These are phyloP conservation scores for Bombycilla garrulus DNA, from an alignment of 2,113 vertebrate genomes.

Conservation along the genomic window DNA sequence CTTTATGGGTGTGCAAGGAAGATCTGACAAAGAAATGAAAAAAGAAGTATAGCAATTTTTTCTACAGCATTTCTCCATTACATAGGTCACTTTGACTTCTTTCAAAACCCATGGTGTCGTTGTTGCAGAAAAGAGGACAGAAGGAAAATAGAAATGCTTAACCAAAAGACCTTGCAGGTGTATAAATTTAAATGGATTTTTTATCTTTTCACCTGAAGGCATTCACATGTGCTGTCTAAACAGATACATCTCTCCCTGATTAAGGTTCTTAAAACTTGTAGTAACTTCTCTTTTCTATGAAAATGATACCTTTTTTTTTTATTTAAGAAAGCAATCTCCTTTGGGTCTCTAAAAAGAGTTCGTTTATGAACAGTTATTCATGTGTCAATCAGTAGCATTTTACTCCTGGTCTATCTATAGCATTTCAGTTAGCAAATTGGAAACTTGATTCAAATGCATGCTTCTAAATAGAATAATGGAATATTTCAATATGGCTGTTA, in stretches of 20 bases:
- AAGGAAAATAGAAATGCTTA: not conserved
- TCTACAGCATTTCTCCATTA: not conserved
- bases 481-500: not conserved
- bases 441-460: not conserved
- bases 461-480: not conserved
- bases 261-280: not conserved
- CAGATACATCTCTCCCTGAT: not conserved
- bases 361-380: not conserved
- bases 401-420: not conserved
- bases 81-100: not conserved
- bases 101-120: not conserved
- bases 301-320: not conserved
- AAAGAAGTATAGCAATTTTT: not conserved
- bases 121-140: not conserved
- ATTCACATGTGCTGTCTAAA: not conserved
- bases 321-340: not conserved
- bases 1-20: not conserved
- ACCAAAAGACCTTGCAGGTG: not conserved
- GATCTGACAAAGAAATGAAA: not conserved
- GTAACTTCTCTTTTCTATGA: not conserved
- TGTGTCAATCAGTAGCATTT: not conserved
- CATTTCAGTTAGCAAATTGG: not conserved
- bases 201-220: not conserved
- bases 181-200: not conserved
- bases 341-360: not conserved